These are phyloP conservation scores for Helicorthomorpha holstii DNA, from an alignment of 1,140 invertebrate species.

Conservation along the genomic window DNA sequence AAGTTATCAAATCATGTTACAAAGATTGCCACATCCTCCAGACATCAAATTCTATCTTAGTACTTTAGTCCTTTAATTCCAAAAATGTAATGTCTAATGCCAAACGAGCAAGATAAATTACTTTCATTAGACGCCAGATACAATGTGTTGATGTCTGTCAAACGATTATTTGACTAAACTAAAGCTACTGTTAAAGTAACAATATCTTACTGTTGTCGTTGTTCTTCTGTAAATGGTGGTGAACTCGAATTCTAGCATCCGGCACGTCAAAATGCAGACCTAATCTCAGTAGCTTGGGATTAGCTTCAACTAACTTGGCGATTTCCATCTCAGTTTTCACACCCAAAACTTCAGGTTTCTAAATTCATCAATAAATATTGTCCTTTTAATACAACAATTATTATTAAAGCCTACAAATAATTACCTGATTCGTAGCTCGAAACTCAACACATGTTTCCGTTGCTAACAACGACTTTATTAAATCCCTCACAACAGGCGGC, in stretches of 20 bases:
- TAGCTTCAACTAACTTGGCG: conserved; percentile 78
- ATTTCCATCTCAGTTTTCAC: conserved; percentile 98
- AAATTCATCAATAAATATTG: conserved; percentile 16
- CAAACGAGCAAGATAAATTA: too few species aligned
- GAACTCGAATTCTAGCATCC: conserved; percentile 81
- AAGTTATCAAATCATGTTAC: too few species aligned
- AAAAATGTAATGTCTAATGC: too few species aligned
- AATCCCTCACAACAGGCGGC: conserved; percentile 58
- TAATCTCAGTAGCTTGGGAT: conserved; percentile 72
- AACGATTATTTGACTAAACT: too few species aligned
- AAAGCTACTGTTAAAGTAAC: too few species aligned
- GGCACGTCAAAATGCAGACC: conserved; percentile 92
- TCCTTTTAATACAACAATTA: background rate
- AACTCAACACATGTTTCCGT: conserved; percentile 81
- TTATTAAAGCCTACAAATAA: conserved; percentile 8
- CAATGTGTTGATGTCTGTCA: too few species aligned
- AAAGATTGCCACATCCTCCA: too few species aligned
- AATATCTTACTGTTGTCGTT: conserved; percentile 84
- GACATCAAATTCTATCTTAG: too few species aligned
- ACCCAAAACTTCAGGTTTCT: conserved; percentile 86
- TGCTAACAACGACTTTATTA: conserved; percentile 67
- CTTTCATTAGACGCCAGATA: too few species aligned
- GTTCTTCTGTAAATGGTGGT: conserved; percentile 83
- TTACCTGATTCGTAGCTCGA: conserved; percentile 85
- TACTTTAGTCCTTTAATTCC: too few species aligned